Percentiles rank a stretch among this genome's conserved stretches.
Conservation (phyloP, 1,140 invertebrate genomes). For the Pogonognathellus flavescens region DNA sequence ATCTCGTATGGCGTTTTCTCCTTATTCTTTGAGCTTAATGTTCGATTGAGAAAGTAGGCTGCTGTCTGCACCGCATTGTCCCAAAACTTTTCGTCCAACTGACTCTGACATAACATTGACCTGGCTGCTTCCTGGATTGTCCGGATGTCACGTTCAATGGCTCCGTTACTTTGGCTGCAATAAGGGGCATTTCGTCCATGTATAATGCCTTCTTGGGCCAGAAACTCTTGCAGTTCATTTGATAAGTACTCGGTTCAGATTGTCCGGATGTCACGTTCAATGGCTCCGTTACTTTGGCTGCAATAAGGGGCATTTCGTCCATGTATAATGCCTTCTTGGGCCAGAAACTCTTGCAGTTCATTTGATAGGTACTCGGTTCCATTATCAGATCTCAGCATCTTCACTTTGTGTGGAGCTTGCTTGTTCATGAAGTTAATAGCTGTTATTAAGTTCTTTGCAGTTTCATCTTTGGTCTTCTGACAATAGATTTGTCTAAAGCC, state of each 20-base stretch:
- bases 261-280: conserved; percentile 42
- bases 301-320: background rate
- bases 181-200: background rate
- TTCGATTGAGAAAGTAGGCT: background rate
- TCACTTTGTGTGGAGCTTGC: background rate
- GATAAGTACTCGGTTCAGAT: background rate
- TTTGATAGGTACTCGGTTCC: background rate
- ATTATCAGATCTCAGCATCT: background rate
- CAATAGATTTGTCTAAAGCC: background rate
- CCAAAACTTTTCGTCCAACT: background rate
- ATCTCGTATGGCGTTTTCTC: conserved; percentile 44
- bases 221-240: conserved; percentile 1
- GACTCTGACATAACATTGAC: background rate
- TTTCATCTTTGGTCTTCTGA: background rate
- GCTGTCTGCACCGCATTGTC: background rate
- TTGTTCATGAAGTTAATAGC: background rate
- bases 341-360: conserved; percentile 22
- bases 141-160: conserved; percentile 15
- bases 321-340: conserved; percentile 11
- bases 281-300: background rate
- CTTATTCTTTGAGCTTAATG: background rate
- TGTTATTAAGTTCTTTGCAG: background rate
- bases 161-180: background rate
- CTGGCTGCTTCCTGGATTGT: background rate
- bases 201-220: conserved; percentile 34